Evolutionary conservation across 53 echinoderm and acorn worm species (phyloP).

Genomic region (Holothuria leucospilota): DNA sequence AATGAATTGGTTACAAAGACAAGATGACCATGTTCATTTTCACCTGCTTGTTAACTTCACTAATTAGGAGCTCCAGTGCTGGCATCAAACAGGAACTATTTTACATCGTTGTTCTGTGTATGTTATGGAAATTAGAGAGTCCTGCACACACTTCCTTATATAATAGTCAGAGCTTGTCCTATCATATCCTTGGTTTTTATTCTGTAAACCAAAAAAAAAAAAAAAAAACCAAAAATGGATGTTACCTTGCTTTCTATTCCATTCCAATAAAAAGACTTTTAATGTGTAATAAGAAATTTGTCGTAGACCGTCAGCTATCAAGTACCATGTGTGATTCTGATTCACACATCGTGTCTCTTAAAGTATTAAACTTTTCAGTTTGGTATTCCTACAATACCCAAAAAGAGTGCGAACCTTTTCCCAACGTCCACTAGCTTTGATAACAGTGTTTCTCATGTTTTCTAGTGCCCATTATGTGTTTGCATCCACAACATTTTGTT

Average conservation of each 20-base stretch:
- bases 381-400: too few species aligned
- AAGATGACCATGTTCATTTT: neutral
- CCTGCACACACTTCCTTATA: constrained; percentile 90
- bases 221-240: neutral
- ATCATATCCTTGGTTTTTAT: constrained; percentile 88
- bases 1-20: neutral
- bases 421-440: too few species aligned
- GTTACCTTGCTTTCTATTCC: neutral
- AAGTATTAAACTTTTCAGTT: too few species aligned
- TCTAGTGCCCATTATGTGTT: too few species aligned
- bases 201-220: constrained; percentile 59
- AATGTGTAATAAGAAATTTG: too few species aligned
- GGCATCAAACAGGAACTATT: constrained; percentile 85
- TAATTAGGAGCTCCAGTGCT: constrained; percentile 82
- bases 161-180: constrained; percentile 79
- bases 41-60: constrained; percentile 86
- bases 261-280: too few species aligned
- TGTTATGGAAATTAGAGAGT: constrained; percentile 92
- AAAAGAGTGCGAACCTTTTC: too few species aligned
- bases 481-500: too few species aligned
- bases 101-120: constrained; percentile 96
- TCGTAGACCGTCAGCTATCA: too few species aligned
- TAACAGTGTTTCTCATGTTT: too few species aligned
- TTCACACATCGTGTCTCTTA: too few species aligned
- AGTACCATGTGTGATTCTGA: too few species aligned